These are phyloP conservation scores for Psylliodes chrysocephalus DNA, from an alignment of 2,888 invertebrate species.

Conservation along the genomic window DNA sequence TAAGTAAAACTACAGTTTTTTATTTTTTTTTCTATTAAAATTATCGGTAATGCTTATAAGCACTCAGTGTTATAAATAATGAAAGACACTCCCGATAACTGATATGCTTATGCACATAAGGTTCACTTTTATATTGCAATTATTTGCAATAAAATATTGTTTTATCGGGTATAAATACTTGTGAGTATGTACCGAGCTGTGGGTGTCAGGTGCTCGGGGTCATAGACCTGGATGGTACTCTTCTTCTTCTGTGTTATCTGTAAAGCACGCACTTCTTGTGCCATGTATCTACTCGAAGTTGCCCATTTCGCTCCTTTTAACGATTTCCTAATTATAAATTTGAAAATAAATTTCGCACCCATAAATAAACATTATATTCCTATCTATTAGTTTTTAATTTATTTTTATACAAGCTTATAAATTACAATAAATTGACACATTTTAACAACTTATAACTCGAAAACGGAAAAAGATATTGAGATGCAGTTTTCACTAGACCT, in stretches of 20 bases:
- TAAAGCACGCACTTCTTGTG: conserved; percentile 49
- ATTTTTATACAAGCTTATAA: too few species aligned
- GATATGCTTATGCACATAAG: conserved; percentile 56
- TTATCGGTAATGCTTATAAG: too few species aligned
- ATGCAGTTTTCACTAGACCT: too few species aligned
- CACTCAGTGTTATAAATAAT: too few species aligned
- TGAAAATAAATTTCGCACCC: neutral
- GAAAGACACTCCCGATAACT: too few species aligned
- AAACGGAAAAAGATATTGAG: too few species aligned
- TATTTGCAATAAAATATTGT: conserved; percentile 63
- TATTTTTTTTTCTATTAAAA: too few species aligned
- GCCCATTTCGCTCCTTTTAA: conserved; percentile 48
- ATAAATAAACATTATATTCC: too few species aligned
- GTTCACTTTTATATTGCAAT: conserved; percentile 61
- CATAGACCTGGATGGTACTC: conserved; percentile 56
- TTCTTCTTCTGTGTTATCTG: conserved; percentile 38
- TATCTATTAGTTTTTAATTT: too few species aligned
- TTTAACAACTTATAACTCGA: too few species aligned
- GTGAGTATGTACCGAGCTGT: conserved; percentile 54
- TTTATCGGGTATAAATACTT: conserved; percentile 63
- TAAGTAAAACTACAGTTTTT: too few species aligned
- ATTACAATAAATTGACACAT: too few species aligned
- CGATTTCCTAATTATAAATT: conserved; percentile 47
- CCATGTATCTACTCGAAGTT: conserved; percentile 42
- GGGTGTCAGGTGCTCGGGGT: conserved; percentile 65